Evolutionary conservation across 2,888 invertebrate genomes (phyloP).

Genomic region (Cephus sareptanus): DNA sequence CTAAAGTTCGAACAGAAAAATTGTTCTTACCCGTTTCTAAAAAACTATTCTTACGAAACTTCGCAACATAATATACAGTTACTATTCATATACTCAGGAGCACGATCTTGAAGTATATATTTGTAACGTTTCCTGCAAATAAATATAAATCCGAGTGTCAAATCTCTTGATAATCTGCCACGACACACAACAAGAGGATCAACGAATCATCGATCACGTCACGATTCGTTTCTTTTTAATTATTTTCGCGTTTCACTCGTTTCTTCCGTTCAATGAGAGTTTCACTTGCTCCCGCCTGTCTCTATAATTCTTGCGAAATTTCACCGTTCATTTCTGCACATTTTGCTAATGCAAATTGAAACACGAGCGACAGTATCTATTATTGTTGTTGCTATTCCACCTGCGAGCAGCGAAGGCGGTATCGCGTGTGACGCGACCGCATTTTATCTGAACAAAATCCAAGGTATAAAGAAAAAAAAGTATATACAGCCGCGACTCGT

Average conservation of each 20-base stretch:
- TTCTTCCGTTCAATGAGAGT: not conserved
- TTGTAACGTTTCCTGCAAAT: not conserved
- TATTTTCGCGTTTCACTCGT: not conserved
- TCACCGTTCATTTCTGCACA: not conserved
- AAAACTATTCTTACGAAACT: not conserved
- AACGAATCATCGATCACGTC: not conserved
- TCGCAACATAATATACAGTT: not conserved
- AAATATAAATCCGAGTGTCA: not conserved
- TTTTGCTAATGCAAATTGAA: not conserved
- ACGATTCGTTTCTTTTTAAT: not conserved
- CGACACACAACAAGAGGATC: not conserved
- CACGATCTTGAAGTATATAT: not conserved
- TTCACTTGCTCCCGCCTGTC: not conserved
- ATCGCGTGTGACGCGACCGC: not conserved
- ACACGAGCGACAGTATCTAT: not conserved
- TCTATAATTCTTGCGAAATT: conserved; percentile 2
- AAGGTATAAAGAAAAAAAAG: not conserved
- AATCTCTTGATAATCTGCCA: not conserved
- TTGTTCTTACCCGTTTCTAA: not conserved
- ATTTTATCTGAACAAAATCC: not conserved
- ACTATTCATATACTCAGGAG: not conserved
- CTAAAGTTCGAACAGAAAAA: not conserved
- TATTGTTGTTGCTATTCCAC: not conserved
- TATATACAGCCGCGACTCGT: not conserved
- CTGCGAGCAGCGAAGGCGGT: not conserved